phyloP scores from a whole-genome alignment of 2,888 invertebrate species.

The Stegophylla sp. region DNA sequence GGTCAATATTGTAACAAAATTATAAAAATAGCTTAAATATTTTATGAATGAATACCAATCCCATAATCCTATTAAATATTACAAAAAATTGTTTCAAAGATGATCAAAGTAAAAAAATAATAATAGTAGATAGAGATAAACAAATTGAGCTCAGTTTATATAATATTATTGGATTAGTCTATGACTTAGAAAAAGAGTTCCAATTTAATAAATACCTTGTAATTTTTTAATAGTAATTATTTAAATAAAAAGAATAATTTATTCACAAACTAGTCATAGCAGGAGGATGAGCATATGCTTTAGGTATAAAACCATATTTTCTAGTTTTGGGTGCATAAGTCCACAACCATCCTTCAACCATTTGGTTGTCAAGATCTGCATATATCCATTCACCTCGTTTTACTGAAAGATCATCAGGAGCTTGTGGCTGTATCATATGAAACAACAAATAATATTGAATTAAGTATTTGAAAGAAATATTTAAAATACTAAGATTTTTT shows the following conservation, averaged over 20 bases:
- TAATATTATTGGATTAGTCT: constrained; percentile 2
- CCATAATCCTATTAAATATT: constrained; percentile 42
- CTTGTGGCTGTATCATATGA: constrained; percentile 74
- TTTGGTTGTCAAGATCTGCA: constrained; percentile 90
- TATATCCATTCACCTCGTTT: constrained; percentile 94
- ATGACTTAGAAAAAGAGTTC: constrained; percentile 6
- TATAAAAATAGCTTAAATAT: not conserved
- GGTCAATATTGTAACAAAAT: not conserved
- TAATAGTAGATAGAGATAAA: constrained; percentile 5
- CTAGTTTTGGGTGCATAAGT: constrained; percentile 91
- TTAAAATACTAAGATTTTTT: not conserved
- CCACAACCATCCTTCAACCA: constrained; percentile 94
- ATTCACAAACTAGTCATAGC: constrained; percentile 84
- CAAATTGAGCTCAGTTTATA: constrained; percentile 9
- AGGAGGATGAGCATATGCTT: constrained; percentile 90
- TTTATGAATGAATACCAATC: constrained; percentile 40
- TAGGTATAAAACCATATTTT: constrained; percentile 94
- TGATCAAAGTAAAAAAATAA: constrained; percentile 21
- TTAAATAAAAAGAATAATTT: not conserved
- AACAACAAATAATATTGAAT: constrained; percentile 1
- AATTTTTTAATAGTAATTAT: constrained; percentile 3
- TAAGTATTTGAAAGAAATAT: constrained; percentile 15
- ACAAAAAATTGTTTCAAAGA: constrained; percentile 45
- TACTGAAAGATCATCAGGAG: constrained; percentile 89
- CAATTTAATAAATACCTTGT: constrained; percentile 14